Conservation (phyloP, 2,888 invertebrate species). For the Polydrusus cervinus region DNA sequence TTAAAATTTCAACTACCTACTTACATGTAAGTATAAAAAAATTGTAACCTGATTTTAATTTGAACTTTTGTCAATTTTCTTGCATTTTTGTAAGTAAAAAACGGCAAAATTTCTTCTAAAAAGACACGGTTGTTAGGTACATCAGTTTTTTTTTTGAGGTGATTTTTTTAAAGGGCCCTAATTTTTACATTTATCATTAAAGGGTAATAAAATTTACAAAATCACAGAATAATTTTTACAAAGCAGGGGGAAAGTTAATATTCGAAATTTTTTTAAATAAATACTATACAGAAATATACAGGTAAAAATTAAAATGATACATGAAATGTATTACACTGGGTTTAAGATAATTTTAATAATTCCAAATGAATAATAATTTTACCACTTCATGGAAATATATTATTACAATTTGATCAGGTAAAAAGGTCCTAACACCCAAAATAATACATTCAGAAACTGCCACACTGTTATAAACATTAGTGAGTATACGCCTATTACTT, state of each 20-base stretch:
- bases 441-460: conserved; percentile 20
- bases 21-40: conserved; percentile 39
- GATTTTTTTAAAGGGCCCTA: conserved; percentile 24
- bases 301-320: conserved; percentile 24
- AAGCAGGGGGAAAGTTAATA: conserved; percentile 30
- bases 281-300: conserved; percentile 53
- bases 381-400: neutral
- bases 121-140: conserved; percentile 51
- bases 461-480: conserved; percentile 11
- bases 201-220: conserved; percentile 35
- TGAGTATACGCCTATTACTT: conserved; percentile 9
- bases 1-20: conserved; percentile 27
- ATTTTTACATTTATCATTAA: conserved; percentile 37
- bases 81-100: conserved; percentile 35
- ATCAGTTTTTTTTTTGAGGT: conserved; percentile 42
- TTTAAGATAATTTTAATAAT: neutral
- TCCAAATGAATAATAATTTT: neutral
- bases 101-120: conserved; percentile 45
- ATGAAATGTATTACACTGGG: conserved; percentile 4
- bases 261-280: conserved; percentile 43
- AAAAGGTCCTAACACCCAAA: conserved; percentile 1
- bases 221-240: conserved; percentile 49
- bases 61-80: conserved; percentile 48
- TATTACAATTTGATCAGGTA: conserved; percentile 1
- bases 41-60: conserved; percentile 47